phyloP scores from a whole-genome alignment of 1,140 invertebrate species.

The Spodoptera litura region DNA sequence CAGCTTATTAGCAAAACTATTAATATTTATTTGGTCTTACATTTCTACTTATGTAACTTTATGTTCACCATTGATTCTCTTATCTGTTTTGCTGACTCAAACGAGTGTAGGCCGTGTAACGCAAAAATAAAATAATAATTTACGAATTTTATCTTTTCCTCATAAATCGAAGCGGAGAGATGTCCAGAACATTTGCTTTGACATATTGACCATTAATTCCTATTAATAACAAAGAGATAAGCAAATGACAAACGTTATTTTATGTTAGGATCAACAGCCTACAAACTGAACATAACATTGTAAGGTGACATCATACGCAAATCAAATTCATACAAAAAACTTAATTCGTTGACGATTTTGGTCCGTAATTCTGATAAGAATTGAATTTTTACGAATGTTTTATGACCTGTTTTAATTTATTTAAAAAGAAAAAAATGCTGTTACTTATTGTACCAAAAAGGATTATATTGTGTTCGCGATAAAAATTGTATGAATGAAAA shows the following conservation, averaged over 20 bases:
- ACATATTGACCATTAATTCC: conserved; percentile 14
- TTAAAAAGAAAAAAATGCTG: not conserved
- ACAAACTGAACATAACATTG: not conserved
- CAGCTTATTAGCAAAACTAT: no score
- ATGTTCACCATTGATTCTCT: no score
- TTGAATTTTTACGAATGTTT: conserved; percentile 5
- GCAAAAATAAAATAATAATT: not conserved
- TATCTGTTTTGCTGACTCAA: no score
- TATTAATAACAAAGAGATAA: conserved; percentile 25
- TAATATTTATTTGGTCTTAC: no score
- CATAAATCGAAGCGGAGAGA: not conserved
- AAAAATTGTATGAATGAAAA: no score
- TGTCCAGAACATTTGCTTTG: not conserved
- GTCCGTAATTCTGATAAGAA: conserved; percentile 24
- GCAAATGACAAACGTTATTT: conserved; percentile 14
- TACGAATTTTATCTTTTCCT: conserved; percentile 8
- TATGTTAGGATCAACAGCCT: conserved; percentile 15
- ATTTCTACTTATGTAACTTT: no score
- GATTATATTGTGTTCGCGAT: not conserved
- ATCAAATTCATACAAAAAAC: conserved; percentile 10
- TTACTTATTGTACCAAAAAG: not conserved
- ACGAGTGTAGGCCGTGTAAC: no score
- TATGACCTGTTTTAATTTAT: conserved; percentile 1
- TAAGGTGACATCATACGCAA: conserved; percentile 21
- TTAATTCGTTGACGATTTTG: conserved; percentile 19